phyloP scores from a whole-genome alignment of 2,888 invertebrate genomes.

The Pelosia muscerda region DNA sequence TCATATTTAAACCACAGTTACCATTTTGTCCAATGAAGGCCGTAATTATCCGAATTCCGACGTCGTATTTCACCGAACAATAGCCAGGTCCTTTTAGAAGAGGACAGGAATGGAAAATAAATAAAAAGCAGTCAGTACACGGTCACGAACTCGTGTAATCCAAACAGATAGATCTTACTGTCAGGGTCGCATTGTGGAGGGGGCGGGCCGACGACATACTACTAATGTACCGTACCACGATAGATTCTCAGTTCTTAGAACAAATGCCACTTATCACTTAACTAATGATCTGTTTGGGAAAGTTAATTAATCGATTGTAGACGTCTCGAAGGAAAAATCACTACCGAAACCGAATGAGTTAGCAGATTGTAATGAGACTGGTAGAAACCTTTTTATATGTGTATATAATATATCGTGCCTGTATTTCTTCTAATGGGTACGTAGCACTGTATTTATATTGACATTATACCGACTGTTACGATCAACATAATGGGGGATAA shows the following conservation, averaged over 20 bases:
- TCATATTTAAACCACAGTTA: conserved; percentile 27
- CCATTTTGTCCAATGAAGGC: conserved; percentile 38
- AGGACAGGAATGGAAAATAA: conserved; percentile 56
- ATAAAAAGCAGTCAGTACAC: conserved; percentile 65
- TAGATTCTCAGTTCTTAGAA: conserved; percentile 30
- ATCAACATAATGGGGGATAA: neutral
- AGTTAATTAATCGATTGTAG: conserved; percentile 48
- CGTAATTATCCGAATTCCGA: conserved; percentile 37
- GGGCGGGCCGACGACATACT: conserved; percentile 48
- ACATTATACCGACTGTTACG: neutral
- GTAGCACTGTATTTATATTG: neutral
- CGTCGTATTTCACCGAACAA: conserved; percentile 50
- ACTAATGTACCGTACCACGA: conserved; percentile 31
- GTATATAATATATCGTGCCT: neutral
- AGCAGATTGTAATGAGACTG: neutral
- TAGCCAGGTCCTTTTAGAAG: conserved; percentile 51
- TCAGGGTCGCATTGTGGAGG: conserved; percentile 60
- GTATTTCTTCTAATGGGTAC: neutral
- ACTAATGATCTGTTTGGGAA: conserved; percentile 46
- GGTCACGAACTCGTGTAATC: conserved; percentile 73
- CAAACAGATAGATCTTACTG: conserved; percentile 76
- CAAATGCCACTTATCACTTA: conserved; percentile 46
- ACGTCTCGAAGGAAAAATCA: conserved; percentile 24
- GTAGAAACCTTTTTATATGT: neutral
- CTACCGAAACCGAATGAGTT: conserved; percentile 11